Base-by-base conservation (phyloP, 1,140 invertebrate genomes). In the Goniozus legneri region DNA sequence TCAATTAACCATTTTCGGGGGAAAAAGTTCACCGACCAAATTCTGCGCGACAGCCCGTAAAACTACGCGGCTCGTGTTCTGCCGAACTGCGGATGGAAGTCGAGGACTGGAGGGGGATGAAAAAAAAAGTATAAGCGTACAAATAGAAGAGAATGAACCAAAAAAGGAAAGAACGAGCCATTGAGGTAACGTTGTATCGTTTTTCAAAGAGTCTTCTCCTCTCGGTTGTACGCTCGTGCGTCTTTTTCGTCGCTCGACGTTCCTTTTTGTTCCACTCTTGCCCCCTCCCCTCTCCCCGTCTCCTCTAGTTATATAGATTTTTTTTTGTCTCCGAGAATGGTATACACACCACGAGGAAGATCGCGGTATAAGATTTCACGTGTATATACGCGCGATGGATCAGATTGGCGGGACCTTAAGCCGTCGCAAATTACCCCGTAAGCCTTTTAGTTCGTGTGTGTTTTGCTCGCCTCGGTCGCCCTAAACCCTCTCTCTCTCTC, bases 21-120 rank as follows among this genome's bases (percentile, higher is more conserved):
- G 49, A 71, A 65, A 68, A 72, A 67, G 65, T 71, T 62, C 52
- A 55, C 58, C 56, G 54, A 53, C 56, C 49, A 73, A 68, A 76
- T 74, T 63, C 60, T 62, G 62, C 44, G 71, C 69, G 73, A 76
- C 71, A 70, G 73, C 56, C 63, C 60, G 71, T 76, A 54, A 76
- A 72, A 59, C 51, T 55, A 47, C 39, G 42, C 34, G 55, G 64
- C 66, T 69, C 65, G 63, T 72, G 63, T 72, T 71, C 60, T 47
- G 32, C 47, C 53, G 39, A 54, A 50, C 31, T 27, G 10, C 45
- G 34, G 31, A 35, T 32, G 21, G 18, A 34, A 14, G 30, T 3
- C 3, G 22, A 41, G 8, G 18, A 4, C 24, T 27, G 43, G 47
- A 34, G 14, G 19, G 39, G 33, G 20, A 36, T 22, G 37, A 32